Conservation (phyloP, 2,797 vertebrate genomes). For the Tapera naevia region DNA sequence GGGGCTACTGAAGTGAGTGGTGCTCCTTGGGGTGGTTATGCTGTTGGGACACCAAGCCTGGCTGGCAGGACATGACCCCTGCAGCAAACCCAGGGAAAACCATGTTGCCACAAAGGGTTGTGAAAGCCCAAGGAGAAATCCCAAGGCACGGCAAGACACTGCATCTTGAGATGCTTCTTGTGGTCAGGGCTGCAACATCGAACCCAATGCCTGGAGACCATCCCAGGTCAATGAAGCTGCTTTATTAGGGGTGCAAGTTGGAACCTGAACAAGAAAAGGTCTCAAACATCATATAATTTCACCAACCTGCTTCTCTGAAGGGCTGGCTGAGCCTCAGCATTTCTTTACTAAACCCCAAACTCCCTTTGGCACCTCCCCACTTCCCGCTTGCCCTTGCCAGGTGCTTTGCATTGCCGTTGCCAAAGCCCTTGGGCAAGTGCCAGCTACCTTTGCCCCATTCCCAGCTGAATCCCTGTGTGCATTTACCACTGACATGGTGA, state of each 20-base stretch:
- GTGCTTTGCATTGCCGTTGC: not conserved
- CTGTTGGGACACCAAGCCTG: not conserved
- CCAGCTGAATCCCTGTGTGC: not conserved
- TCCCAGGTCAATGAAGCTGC: not conserved
- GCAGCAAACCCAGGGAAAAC: not conserved
- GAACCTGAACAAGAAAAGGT: not conserved
- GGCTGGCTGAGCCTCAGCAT: slow-evolving; percentile 1
- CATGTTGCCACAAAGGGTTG: fast-evolving
- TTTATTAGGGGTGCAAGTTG: not conserved
- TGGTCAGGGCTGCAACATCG: not conserved
- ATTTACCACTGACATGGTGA: fast-evolving
- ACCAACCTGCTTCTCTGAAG: not conserved
- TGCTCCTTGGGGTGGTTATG: not conserved
- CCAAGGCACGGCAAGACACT: not conserved
- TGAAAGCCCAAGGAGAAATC: not conserved
- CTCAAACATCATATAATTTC: slow-evolving; percentile 4
- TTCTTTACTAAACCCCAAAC: not conserved
- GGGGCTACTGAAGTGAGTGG: fast-evolving
- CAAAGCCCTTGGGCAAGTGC: not conserved
- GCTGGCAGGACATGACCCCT: not conserved
- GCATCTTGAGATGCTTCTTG: not conserved
- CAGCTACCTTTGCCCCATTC: not conserved
- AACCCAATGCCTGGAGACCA: not conserved
- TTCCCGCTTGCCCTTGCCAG: not conserved
- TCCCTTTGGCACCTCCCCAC: not conserved